A percentile compares a stretch with the other conserved stretches of the same genome.
Evolutionary conservation across 2,888 invertebrate genomes (phyloP).

Genomic region (Chironomus tentans): DNA sequence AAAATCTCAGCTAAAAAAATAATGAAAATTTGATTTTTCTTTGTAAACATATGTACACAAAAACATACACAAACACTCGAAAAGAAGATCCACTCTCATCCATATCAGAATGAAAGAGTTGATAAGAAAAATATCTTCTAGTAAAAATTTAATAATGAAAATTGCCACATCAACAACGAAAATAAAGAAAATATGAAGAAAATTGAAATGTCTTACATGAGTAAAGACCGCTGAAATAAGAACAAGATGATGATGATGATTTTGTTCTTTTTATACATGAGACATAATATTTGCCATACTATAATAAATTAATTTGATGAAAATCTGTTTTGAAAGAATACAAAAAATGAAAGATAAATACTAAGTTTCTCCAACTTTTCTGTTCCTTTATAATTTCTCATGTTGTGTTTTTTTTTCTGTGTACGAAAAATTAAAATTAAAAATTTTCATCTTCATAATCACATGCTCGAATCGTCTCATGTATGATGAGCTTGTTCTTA

Average conservation of each 20-base stretch:
- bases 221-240: neutral
- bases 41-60: neutral
- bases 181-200: neutral
- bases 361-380: neutral
- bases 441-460: neutral
- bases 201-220: neutral
- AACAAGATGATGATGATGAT: no score
- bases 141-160: constrained; percentile 14
- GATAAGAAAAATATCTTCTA: constrained; percentile 20
- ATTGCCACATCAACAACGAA: neutral
- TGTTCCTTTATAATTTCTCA: neutral
- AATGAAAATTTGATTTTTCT: no score
- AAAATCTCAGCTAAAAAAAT: no score
- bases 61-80: no score
- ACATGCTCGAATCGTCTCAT: no score
- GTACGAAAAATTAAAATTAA: neutral
- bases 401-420: neutral
- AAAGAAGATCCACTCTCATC: neutral
- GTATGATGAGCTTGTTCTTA: no score
- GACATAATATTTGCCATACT: constrained; percentile 20
- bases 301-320: constrained; percentile 25
- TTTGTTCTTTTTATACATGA: neutral
- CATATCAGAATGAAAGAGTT: neutral
- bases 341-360: constrained; percentile 19
- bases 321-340: constrained; percentile 2